Conservation (phyloP, 2,888 invertebrate species). For the Acleris laterana region DNA sequence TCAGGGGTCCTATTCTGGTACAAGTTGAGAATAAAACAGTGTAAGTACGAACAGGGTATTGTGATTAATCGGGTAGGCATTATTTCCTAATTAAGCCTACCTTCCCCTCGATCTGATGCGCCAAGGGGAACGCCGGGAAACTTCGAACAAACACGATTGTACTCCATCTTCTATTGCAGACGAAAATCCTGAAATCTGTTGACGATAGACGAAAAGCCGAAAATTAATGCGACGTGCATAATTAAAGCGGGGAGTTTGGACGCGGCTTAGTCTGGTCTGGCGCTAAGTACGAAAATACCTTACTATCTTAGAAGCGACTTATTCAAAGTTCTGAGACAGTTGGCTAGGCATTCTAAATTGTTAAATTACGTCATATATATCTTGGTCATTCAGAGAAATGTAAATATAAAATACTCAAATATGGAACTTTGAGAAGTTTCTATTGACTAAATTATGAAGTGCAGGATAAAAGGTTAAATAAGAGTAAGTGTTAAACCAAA, state of each 20-base stretch:
- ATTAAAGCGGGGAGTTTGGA: conserved; percentile 45
- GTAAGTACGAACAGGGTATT: conserved; percentile 57
- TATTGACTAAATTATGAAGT: too few relatives aligned
- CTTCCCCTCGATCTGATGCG: conserved; percentile 69
- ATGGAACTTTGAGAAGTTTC: too few relatives aligned
- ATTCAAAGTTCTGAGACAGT: too few relatives aligned
- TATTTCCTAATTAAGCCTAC: conserved; percentile 83
- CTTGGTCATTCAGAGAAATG: too few relatives aligned
- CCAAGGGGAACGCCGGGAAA: conserved; percentile 64
- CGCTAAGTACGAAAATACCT: conserved; percentile 40
- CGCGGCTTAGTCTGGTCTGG: conserved; percentile 21
- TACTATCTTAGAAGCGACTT: conserved; percentile 2
- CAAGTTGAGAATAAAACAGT: conserved; percentile 59
- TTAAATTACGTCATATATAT: too few relatives aligned
- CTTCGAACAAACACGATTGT: conserved; percentile 63
- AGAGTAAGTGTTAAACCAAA: too few relatives aligned
- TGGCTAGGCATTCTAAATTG: too few relatives aligned
- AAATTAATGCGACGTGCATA: conserved; percentile 65
- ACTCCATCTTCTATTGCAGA: conserved; percentile 54
- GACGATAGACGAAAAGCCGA: conserved; percentile 39
- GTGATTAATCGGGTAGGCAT: conserved; percentile 82
- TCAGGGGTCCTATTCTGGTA: conserved; percentile 39
- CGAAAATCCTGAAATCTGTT: conserved; percentile 72
- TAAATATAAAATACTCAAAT: too few relatives aligned
- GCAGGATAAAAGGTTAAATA: too few relatives aligned